phyloP scores from a whole-genome alignment of 2,797 vertebrate genomes.

The Gastrophryne carolinensis region DNA sequence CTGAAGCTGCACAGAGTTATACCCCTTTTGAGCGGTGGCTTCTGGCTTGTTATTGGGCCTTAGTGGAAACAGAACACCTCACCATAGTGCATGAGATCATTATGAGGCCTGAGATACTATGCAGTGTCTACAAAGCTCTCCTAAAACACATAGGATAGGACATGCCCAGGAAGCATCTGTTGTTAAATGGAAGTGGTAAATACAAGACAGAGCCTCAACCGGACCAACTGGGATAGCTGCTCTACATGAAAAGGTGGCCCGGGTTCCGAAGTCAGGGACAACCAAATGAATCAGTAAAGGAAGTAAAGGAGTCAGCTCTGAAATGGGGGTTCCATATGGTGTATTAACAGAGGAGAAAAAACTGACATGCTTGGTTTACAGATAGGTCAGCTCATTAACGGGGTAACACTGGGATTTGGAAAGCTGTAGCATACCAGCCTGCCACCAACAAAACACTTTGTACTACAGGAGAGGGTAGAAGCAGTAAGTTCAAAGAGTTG shows the following conservation, averaged over 20 bases:
- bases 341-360: not conserved
- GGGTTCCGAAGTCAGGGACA: not conserved
- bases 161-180: not conserved
- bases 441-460: fast-evolving
- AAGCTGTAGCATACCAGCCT: not conserved
- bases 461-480: not conserved
- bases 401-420: not conserved
- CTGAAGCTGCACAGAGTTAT: no score
- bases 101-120: not conserved
- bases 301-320: not conserved
- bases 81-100: not conserved
- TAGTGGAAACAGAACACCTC: not conserved
- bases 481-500: not conserved
- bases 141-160: not conserved
- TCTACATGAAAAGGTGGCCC: not conserved
- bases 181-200: conserved; percentile 1
- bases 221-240: not conserved
- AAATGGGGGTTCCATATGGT: not conserved
- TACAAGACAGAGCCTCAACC: not conserved
- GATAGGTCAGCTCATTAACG: not conserved
- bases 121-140: not conserved
- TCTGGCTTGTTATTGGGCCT: not conserved
- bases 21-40: not conserved
- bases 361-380: not conserved
- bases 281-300: no score